Conservation (phyloP, 2,797 vertebrate genomes). For the Liparis tanakae region DNA sequence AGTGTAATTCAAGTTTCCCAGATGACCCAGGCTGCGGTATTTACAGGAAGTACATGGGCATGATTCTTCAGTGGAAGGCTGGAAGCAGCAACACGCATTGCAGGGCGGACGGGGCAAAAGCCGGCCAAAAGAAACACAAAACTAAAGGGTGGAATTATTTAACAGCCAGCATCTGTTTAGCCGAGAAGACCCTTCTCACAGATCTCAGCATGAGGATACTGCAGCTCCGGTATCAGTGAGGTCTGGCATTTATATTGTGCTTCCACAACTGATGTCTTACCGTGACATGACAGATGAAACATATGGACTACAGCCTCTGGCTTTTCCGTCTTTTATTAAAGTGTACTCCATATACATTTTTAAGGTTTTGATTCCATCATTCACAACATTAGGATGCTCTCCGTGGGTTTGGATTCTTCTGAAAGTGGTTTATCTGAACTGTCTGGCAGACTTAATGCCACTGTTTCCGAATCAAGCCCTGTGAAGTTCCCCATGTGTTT, state of each 20-base stretch:
- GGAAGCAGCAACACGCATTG: slow-evolving; percentile 33
- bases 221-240: background rate
- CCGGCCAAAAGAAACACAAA: slow-evolving; percentile 35
- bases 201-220: slow-evolving; percentile 20
- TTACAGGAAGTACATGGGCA: slow-evolving; percentile 38
- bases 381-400: slow-evolving; percentile 4
- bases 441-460: background rate
- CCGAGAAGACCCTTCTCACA: slow-evolving; percentile 15
- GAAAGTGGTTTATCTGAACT: background rate
- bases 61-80: slow-evolving; percentile 27
- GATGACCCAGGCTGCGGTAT: slow-evolving; percentile 37
- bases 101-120: slow-evolving; percentile 12
- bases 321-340: slow-evolving; percentile 25
- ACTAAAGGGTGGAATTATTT: slow-evolving; percentile 42
- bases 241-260: slow-evolving; percentile 15
- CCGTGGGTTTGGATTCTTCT: background rate
- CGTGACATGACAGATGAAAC: slow-evolving; percentile 30
- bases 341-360: slow-evolving; percentile 11
- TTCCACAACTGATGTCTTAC: slow-evolving; percentile 23
- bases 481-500: background rate
- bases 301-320: slow-evolving; percentile 30
- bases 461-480: slow-evolving; percentile 4
- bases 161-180: slow-evolving; percentile 42
- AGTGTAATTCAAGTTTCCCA: slow-evolving; percentile 37
- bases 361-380: slow-evolving; percentile 13